These are phyloP conservation scores for Gortyna flavago DNA, from an alignment of 2,888 invertebrate species.

Conservation along the genomic window DNA sequence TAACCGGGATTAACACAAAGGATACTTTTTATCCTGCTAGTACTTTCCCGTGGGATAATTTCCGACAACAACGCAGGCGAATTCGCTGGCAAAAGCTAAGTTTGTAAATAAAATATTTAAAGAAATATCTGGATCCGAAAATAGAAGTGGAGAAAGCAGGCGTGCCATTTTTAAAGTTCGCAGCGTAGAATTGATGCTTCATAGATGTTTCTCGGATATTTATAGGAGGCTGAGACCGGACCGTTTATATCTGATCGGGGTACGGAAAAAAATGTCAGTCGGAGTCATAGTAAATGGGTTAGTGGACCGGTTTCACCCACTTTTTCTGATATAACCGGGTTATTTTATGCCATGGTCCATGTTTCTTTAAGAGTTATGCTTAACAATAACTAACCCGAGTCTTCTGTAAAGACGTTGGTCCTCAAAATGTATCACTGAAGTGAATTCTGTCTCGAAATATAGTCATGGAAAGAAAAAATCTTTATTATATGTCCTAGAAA, in stretches of 20 bases:
- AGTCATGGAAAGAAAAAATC: background rate
- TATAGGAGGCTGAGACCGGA: constrained; percentile 31
- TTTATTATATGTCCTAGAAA: no score
- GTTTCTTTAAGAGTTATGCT: constrained; percentile 26
- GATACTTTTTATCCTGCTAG: background rate
- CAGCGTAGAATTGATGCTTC: constrained; percentile 28
- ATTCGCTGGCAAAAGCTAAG: background rate
- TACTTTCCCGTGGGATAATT: background rate
- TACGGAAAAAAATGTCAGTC: constrained; percentile 38
- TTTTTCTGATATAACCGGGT: constrained; percentile 7
- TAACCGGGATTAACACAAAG: background rate
- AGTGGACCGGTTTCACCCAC: constrained; percentile 9
- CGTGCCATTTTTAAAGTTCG: constrained; percentile 56
- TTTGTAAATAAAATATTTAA: constrained; percentile 44
- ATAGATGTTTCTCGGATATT: constrained; percentile 46
- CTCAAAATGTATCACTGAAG: background rate
- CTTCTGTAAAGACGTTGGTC: background rate
- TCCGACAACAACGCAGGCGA: no score
- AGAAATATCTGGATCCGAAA: constrained; percentile 38
- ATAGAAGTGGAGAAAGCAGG: constrained; percentile 19
- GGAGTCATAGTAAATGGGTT: constrained; percentile 42
- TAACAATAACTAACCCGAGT: background rate
- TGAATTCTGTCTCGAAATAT: background rate
- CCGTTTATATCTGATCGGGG: constrained; percentile 42
- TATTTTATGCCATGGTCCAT: constrained; percentile 23